Percentiles rank a stretch among this genome's conserved stretches.
Evolutionary conservation across 2,113 vertebrate species (phyloP).

Genomic region (Lepus timidus): DNA sequence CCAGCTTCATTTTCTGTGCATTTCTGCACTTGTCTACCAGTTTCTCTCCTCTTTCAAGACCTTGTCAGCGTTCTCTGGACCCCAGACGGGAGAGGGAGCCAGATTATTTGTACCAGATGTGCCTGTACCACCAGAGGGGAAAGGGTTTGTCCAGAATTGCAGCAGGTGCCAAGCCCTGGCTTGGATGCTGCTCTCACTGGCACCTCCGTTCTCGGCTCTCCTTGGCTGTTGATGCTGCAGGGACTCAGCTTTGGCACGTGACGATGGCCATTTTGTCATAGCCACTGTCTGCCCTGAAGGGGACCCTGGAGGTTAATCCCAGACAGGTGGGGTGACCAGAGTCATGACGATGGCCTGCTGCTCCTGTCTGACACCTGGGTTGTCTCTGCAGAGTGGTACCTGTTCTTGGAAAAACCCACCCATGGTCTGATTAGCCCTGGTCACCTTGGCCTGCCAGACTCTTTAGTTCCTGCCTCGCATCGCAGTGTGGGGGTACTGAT

Average conservation of each 20-base stretch:
- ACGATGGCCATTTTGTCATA: too few relatives aligned
- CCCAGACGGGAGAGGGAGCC: not conserved
- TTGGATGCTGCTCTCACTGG: not conserved
- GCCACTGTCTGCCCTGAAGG: too few relatives aligned
- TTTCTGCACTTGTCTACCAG: not conserved
- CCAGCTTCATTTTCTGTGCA: not conserved
- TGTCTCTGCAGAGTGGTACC: too few relatives aligned
- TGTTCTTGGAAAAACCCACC: too few relatives aligned
- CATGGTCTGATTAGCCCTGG: too few relatives aligned
- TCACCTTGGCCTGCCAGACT: too few relatives aligned
- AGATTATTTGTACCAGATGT: not conserved
- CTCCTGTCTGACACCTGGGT: too few relatives aligned
- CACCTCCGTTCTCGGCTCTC: not conserved
- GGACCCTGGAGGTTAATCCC: too few relatives aligned
- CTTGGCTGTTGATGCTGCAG: not conserved
- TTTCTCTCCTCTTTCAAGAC: not conserved
- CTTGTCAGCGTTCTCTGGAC: not conserved
- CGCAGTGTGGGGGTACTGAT: not conserved
- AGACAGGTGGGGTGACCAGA: too few relatives aligned
- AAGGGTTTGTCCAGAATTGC: not conserved
- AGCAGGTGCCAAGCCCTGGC: not conserved
- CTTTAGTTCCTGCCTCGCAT: too few relatives aligned
- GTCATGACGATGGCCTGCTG: too few relatives aligned
- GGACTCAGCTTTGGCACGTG: too few relatives aligned
- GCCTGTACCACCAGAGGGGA: not conserved